These are phyloP conservation scores for Microctenopoma lineatum DNA, from an alignment of 2,797 vertebrate genomes.

Conservation along the genomic window DNA sequence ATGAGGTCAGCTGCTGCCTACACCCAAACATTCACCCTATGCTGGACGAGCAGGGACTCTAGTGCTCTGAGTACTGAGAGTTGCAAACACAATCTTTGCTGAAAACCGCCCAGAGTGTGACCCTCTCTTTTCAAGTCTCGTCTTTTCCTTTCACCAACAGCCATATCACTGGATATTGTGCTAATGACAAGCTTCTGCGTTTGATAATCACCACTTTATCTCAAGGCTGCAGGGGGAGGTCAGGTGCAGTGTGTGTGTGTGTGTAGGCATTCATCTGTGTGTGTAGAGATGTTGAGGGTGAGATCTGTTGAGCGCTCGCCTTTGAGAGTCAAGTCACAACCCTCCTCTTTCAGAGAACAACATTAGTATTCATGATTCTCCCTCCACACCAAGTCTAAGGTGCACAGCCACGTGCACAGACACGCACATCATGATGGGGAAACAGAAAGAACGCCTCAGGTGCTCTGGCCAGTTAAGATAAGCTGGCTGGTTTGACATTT, in stretches of 20 bases:
- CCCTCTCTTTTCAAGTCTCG: slow-evolving; percentile 28
- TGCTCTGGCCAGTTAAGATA: slow-evolving; percentile 79
- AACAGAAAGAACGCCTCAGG: slow-evolving; percentile 68
- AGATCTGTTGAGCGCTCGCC: slow-evolving; percentile 59
- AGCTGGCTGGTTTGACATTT: slow-evolving; percentile 75
- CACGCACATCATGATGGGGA: slow-evolving; percentile 59
- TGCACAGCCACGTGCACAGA: slow-evolving; percentile 60
- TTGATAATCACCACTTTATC: slow-evolving; percentile 77
- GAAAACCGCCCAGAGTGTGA: slow-evolving; percentile 31
- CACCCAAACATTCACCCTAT: slow-evolving; percentile 37
- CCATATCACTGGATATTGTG: slow-evolving; percentile 44
- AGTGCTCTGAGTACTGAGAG: neutral
- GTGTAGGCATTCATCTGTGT: slow-evolving; percentile 11
- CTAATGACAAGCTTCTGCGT: slow-evolving; percentile 64
- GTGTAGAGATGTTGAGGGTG: slow-evolving; percentile 26
- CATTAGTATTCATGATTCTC: slow-evolving; percentile 81
- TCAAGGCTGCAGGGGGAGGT: slow-evolving; percentile 59
- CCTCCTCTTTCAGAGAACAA: slow-evolving; percentile 68
- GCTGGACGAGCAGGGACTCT: slow-evolving; percentile 16
- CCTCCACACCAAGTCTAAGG: slow-evolving; percentile 60
- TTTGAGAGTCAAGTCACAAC: slow-evolving; percentile 78
- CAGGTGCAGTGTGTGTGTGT: slow-evolving; percentile 46
- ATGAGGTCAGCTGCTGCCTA: slow-evolving; percentile 62
- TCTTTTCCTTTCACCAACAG: slow-evolving; percentile 40
- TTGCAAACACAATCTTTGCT: slow-evolving; percentile 5